Conservation (phyloP, 2,797 vertebrate species). For the Propithecus perrieri region DNA sequence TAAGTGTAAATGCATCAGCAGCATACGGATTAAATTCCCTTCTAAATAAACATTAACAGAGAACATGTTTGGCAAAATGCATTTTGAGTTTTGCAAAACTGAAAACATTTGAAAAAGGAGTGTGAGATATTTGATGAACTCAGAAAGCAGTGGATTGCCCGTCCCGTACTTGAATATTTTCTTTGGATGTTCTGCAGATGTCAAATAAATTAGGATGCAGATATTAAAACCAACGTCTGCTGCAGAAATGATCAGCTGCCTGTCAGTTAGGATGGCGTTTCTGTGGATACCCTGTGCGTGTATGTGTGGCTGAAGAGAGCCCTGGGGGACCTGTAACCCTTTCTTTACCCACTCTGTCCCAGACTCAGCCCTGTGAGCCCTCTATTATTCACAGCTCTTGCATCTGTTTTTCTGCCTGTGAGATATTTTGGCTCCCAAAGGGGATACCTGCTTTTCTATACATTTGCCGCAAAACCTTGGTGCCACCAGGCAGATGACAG, state of each 20-base stretch:
- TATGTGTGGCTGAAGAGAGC: neutral
- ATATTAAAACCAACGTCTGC: conserved; percentile 63
- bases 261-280: neutral
- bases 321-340: conserved; percentile 44
- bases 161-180: conserved; percentile 64
- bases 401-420: neutral
- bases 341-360: conserved; percentile 43
- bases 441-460: neutral
- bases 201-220: conserved; percentile 75
- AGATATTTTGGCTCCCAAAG: neutral
- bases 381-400: neutral
- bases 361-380: neutral
- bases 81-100: conserved; percentile 74
- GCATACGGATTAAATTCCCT: conserved; percentile 81
- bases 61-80: conserved; percentile 79
- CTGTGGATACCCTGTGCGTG: neutral
- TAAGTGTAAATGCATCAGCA: conserved; percentile 82
- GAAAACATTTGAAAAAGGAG: conserved; percentile 75
- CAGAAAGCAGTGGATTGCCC: conserved; percentile 69
- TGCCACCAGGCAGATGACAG: conserved; percentile 39
- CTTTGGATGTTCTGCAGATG: conserved; percentile 77
- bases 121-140: conserved; percentile 78
- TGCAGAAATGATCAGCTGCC: conserved; percentile 61
- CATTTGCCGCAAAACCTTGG: neutral
- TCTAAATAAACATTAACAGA: conserved; percentile 81